phyloP scores from a whole-genome alignment of 2,113 vertebrate genomes.

The Mobula hypostoma region DNA sequence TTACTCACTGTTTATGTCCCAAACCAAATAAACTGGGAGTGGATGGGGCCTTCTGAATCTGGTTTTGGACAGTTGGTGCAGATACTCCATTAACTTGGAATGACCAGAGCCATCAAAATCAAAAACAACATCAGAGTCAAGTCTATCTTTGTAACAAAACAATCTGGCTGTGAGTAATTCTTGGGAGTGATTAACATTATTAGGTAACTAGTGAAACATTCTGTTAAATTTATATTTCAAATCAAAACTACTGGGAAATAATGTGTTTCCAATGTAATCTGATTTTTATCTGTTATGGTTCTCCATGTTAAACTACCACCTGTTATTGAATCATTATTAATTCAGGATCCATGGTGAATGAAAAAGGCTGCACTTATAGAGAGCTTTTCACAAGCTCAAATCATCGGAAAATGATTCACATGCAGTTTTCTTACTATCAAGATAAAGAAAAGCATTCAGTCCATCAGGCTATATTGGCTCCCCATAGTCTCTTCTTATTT shows the following conservation, averaged over 20 bases:
- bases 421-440: too few species aligned
- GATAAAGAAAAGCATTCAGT: too few species aligned
- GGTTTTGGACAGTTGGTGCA: neutral
- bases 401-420: neutral
- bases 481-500: too few species aligned
- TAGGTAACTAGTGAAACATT: neutral
- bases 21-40: neutral
- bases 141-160: neutral
- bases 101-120: neutral
- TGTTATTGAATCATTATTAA: neutral
- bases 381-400: neutral
- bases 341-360: neutral
- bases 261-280: neutral
- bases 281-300: neutral
- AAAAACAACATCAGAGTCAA: neutral
- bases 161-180: neutral
- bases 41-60: neutral
- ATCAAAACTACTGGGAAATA: neutral
- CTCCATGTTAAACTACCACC: neutral
- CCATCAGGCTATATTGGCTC: too few species aligned
- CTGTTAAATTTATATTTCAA: neutral
- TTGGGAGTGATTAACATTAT: neutral
- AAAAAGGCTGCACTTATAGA: neutral
- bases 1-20: too few species aligned
- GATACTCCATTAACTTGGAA: neutral